phyloP scores from a whole-genome alignment of 2,113 vertebrate species.

The Acrocephalus arundinaceus region DNA sequence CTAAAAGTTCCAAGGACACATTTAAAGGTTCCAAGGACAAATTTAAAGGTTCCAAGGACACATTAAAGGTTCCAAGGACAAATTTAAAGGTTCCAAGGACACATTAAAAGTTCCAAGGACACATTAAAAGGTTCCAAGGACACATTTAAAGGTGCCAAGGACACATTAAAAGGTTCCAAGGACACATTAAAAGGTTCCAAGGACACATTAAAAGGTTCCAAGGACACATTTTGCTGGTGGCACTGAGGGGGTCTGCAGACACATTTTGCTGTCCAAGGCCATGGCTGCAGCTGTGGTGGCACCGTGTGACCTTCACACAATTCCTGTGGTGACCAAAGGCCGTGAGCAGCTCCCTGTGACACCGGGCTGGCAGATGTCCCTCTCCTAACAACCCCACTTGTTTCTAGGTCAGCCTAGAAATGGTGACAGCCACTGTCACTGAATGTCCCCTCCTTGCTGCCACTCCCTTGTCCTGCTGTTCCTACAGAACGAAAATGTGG shows the following conservation, averaged over 20 bases:
- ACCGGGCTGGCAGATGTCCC: not conserved
- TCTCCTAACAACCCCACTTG: not conserved
- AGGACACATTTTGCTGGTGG: not conserved
- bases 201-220: not conserved
- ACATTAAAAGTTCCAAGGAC: rapidly evolving
- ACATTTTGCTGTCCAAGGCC: not conserved
- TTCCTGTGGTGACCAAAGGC: not conserved
- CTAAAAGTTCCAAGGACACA: no score
- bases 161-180: no score
- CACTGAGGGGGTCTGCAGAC: not conserved
- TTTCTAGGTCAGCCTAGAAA: not conserved
- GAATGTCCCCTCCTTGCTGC: not conserved
- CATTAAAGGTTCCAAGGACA: no score
- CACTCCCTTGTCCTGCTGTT: not conserved
- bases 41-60: rapidly evolving
- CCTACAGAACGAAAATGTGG: not conserved
- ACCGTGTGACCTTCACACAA: not conserved
- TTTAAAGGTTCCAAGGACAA: not conserved
- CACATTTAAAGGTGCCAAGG: no score
- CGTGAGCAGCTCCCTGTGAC: not conserved
- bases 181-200: no score
- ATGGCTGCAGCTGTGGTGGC: not conserved
- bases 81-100: no score
- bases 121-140: rapidly evolving
- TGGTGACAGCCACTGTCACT: not conserved